Evolutionary conservation across 2,113 vertebrate species (phyloP), one percentile per base, ranked within the genome.

Genomic region (Genyomyrus donnyi): DNA sequence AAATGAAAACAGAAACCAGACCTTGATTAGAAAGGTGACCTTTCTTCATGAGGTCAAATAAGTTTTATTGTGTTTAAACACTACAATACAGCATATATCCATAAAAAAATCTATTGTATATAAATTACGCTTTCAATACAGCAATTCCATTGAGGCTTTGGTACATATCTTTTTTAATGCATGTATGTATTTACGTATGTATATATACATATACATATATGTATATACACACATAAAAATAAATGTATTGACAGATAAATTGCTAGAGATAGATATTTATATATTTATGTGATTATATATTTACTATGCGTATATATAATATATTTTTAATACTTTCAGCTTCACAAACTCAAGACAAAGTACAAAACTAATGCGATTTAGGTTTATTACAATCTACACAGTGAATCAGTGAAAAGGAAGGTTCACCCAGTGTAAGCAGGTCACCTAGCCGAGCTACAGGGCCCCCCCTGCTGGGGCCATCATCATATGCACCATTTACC

Each of bases 261-360:
- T 80, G 74, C 74, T 80, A 31, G 62, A 27, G 62, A 77, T 77
- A 77, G 46, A 89, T 85, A 89, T 50, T 85, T 77, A 49, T 85
- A 83, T 89, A 89, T 85, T 46, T 88, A 77, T 88, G 66, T 48
- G 83, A 17, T 85, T 85, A 62, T n/a, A n/a, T 88, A 56, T 88
- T 50, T 88, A 88, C 31, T 88, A 89, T 62, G 46, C 31, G 35
- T 45, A 90, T 90, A 85, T 85, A 46, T 85, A 85, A 85, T 89
- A 85, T 85, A 35, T 85, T 70, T 96, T 94, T 95, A 96, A 96
- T 96, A 97, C 93, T 95, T 96, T 95, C 93, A 94, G 95, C 94
- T 96, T 95, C 96, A 97, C 96, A 96, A 97, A 97, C 95, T 96
- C 95, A 96, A 96, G 96, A 97, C 96, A 93, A 96, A 96, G 94